Evolutionary conservation across 2,888 invertebrate genomes (phyloP), one percentile per base, ranked within the genome.

Genomic region (Drosophila sordidula): DNA sequence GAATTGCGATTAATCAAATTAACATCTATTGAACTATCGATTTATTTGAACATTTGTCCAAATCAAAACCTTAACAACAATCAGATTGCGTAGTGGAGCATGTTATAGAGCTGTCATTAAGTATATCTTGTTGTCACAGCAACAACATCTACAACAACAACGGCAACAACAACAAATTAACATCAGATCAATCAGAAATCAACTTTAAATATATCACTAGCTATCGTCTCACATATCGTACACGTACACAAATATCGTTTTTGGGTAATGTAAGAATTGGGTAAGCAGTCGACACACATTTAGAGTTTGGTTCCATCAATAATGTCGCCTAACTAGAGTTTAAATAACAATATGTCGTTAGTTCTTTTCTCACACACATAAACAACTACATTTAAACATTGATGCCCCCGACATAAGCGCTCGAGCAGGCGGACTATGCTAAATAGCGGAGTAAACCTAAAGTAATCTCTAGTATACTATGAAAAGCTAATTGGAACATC

Each of bases 81-180:
- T 70, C 58, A 68, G 68, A 73, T 82, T 59, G 52, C 63, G 85
- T 81, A 81, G 80, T 74, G 82, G 85, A 81, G 80, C 80, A 81
- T 81, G 80, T 49, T 45, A 44, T 81, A 84, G 62, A 75, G 78
- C 71, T 77, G 52, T 77, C 61, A 76, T 75, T 56, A 52, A 59
- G 75, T 74, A 64, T 38, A 74, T 75, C 55, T 58, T 75, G 67
- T 71, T 61, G 59, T 55, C 56, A 72, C 46, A 62, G 50, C 32
- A 38, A 57, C 55, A 49, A 72, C 46, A 62, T 46, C 32, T 34
- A 57, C 55, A 49, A 34, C 25, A 51, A 65, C 49, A 62, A 41
- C 18, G 22, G 45, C 26, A 51, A 34, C 34, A 12, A 34, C 26
- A 1, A 29, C 12, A 47, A 38, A 26, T 12, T 14, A 57, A 46